Evolutionary conservation across 2,888 invertebrate genomes (phyloP), one percentile per base, ranked within the genome.

Genomic region (Cephus rjabovi): DNA sequence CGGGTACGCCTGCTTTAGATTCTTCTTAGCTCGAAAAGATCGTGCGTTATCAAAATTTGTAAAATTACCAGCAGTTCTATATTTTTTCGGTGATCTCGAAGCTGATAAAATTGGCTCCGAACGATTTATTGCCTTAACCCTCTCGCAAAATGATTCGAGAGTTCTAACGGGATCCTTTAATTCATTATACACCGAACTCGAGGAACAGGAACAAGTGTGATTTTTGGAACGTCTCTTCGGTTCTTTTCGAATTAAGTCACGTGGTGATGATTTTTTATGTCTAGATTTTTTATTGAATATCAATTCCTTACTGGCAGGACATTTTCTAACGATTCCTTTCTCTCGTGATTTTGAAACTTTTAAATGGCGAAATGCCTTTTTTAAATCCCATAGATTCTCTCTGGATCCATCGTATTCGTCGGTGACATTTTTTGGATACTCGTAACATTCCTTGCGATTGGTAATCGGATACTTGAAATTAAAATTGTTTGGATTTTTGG

Each of bases 121-220:
- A 12, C 33, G 34, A 30, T 79, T 79, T 30, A 79, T 69, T 12
- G 79, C 81, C 30, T 83, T 85, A 11, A 81, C 81, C 31, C 78
- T 85, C 12, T 82, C 82, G 77, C 84, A 83, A 75, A 82, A 81
- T 1, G 80, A 75, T 31, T 81, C 76, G 12, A 84, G 76, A 23
- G 79, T 82, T 56, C 77, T 81, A 3, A 80, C 80, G 9, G 82
- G 73, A 68, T 84, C 81, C 15, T 76, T 35, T 71, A 56, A 23
- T 56, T 56, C 23, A 2, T 56, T 56, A 1, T 2, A 56, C 9
- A 56, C 9, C 9, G 56, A 56, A 56, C 56, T 56, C 56, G 56
- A 56, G 23, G 56, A 56, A 23, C 56, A 56, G 56, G 56, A 56
- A 56, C 56, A 56, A 56, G 23, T 23, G 23, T 23, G 23, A 9